Evolutionary conservation across 1,140 invertebrate species (phyloP).

Genomic region (Vanessa tameamea): DNA sequence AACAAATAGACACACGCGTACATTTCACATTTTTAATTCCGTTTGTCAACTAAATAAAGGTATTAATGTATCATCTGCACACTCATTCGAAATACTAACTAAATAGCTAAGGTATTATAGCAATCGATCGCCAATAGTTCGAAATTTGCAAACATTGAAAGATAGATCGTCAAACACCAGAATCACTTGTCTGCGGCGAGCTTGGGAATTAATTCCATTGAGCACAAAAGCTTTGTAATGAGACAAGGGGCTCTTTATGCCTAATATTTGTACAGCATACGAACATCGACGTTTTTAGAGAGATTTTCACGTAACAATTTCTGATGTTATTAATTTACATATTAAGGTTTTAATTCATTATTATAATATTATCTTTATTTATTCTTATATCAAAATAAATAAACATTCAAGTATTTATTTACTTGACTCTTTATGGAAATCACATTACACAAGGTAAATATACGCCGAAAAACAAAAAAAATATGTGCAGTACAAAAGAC

Average conservation of each 20-base stretch:
- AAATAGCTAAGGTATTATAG: neutral
- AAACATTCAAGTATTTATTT: neutral
- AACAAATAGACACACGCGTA: too few relatives aligned
- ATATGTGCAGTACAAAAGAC: too few relatives aligned
- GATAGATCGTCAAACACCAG: constrained; percentile 38
- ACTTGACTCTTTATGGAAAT: too few relatives aligned
- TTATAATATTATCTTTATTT: neutral
- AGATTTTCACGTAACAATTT: neutral
- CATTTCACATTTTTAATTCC: too few relatives aligned
- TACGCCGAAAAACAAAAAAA: too few relatives aligned
- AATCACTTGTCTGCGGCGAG: constrained; percentile 54
- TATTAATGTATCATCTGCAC: neutral
- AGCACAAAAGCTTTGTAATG: constrained; percentile 53
- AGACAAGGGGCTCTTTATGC: constrained; percentile 37
- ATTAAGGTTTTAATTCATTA: neutral
- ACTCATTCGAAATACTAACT: neutral
- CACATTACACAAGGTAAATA: too few relatives aligned
- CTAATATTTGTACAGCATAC: constrained; percentile 35
- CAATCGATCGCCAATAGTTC: constrained; percentile 36
- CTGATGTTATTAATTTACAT: neutral
- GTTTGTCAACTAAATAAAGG: too few relatives aligned
- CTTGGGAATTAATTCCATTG: constrained; percentile 68
- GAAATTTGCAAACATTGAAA: constrained; percentile 27
- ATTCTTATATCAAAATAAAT: too few relatives aligned
- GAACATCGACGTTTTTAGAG: neutral